Percentiles rank a stretch among this genome's conserved stretches.
Conservation (phyloP, 1,140 invertebrate genomes). For the Panulirus ornatus region DNA sequence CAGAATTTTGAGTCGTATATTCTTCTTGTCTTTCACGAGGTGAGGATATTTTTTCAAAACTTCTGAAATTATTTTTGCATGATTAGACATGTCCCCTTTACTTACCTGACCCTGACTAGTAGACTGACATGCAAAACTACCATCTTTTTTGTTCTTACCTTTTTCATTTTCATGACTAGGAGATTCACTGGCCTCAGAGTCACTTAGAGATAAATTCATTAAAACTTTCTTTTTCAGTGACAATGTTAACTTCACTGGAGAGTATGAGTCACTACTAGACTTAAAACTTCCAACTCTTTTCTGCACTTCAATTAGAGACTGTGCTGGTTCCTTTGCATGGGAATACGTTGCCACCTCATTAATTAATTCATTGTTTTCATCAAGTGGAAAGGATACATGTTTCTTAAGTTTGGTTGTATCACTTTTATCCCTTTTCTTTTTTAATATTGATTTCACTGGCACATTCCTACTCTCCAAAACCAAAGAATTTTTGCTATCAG, state of each 20-base stretch:
- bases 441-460: constrained; percentile 59
- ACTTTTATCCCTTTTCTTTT: constrained; percentile 54
- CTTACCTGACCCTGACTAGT: constrained; percentile 50
- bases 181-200: constrained; percentile 32
- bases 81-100: constrained; percentile 80
- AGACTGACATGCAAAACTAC: neutral
- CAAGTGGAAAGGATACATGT: constrained; percentile 57
- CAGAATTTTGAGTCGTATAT: constrained; percentile 91
- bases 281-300: constrained; percentile 55
- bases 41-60: constrained; percentile 92
- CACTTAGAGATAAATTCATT: constrained; percentile 48
- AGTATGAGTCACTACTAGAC: constrained; percentile 9
- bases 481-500: neutral
- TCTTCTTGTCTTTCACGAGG: constrained; percentile 90
- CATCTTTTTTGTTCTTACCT: constrained; percentile 40
- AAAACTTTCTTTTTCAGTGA: constrained; percentile 60
- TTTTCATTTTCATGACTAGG: neutral
- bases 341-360: constrained; percentile 67
- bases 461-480: neutral
- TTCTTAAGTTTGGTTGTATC: constrained; percentile 26
- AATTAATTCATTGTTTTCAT: constrained; percentile 62
- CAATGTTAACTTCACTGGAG: constrained; percentile 48
- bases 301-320: constrained; percentile 61
- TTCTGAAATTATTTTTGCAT: constrained; percentile 91
- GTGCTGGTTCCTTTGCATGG: constrained; percentile 58